Base-by-base conservation (phyloP, 1,140 invertebrate genomes). In the Spodoptera frugiperda region DNA sequence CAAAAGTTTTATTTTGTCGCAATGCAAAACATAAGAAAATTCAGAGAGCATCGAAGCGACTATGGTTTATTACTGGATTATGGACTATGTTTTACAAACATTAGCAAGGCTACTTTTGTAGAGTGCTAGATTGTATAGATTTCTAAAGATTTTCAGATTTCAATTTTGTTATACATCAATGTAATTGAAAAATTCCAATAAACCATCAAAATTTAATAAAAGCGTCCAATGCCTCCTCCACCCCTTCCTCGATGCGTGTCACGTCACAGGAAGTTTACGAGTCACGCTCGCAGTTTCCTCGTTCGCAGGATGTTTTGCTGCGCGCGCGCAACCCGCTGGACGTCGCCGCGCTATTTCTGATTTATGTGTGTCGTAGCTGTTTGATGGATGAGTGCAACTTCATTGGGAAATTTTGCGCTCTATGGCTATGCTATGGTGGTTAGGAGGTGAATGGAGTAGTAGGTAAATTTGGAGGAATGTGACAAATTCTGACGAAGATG, bases 291-390 rank as follows among this genome's bases (percentile, higher is more conserved):
- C 78, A 70, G 84, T 86, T 91, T 91, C 89, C 89, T 89, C 83
- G 84, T 86, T 83, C 78, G 83, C 88, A 89, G 89, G 89, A 90
- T 90, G 89, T 91, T 91, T 90, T 88, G 86, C 78, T 70, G 71
- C 73, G 77, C 76, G 30, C 21, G 19, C 33, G 48, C 68, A 46
- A 54, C 57, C 44, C 71, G 33, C 48, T 61, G 55, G 14, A 44
- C 74, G 75, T 65, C 70, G 72, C 73, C 33, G 33, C 33, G 80
- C 78, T 78, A 80, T 82, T 83, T 81, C 80, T 77, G 71, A 80
- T 84, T 80, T 82, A 78, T 79, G 79, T 73, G 17, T 72, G 54
- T 59, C 19, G 51, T 59, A 44, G 6, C 33, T 19, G 17, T 39
- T 39, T 67, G 61, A 65, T 48, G 17, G 63, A 48, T 67, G 44